Percentiles rank a stretch among this genome's conserved stretches.
phyloP scores from a whole-genome alignment of 2,113 vertebrate species.

The Stictonetta naevosa region DNA sequence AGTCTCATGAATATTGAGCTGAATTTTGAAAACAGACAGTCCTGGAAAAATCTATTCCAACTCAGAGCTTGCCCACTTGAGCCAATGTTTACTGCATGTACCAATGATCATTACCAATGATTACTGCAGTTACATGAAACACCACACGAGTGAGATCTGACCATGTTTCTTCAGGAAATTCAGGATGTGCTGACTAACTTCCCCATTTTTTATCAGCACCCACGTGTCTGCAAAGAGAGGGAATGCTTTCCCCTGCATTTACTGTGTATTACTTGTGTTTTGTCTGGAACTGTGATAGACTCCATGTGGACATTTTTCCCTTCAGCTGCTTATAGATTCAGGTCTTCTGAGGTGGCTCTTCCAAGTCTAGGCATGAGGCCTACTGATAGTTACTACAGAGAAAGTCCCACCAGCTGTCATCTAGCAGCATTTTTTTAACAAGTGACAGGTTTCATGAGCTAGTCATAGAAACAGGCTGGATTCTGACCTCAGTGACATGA shows the following conservation, averaged over 20 bases:
- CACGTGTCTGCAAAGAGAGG: neutral
- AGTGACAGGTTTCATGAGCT: neutral
- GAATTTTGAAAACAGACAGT: neutral
- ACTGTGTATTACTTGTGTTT: neutral
- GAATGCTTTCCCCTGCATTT: neutral
- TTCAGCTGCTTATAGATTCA: neutral
- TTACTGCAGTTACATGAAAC: neutral
- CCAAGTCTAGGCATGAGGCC: neutral
- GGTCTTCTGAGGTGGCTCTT: neutral
- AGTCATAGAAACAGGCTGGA: neutral
- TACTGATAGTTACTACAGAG: neutral
- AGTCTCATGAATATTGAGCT: neutral
- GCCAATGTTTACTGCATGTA: too few relatives aligned
- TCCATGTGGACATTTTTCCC: neutral
- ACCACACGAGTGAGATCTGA: neutral
- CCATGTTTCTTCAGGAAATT: neutral
- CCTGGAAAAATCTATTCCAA: neutral
- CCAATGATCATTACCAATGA: neutral
- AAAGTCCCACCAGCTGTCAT: neutral
- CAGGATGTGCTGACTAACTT: neutral
- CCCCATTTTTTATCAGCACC: neutral
- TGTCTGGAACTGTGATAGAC: neutral
- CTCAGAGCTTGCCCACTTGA: neutral
- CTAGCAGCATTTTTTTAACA: neutral
- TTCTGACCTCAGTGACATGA: neutral